Evolutionary conservation across 2,888 invertebrate genomes (phyloP), one percentile per base, ranked within the genome.

Genomic region (Thymelicus lineola): DNA sequence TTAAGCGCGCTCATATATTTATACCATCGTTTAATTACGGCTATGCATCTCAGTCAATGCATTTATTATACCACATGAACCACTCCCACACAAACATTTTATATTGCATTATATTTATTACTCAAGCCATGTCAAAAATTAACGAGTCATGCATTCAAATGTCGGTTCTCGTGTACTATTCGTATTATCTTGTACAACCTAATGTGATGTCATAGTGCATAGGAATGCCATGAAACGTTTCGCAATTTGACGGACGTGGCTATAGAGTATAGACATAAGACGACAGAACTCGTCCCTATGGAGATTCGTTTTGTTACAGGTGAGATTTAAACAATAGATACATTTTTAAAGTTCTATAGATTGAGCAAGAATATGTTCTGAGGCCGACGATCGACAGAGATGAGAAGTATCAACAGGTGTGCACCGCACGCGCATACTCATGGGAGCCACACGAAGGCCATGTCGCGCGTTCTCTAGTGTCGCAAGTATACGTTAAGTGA

Each of bases 131-230:
- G 88, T 90, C 86, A 82, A 75, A 86, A 75, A 86, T 84, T 80
- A 80, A 75, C 84, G 75, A 90, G 88, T 90, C 91, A 90, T 83
- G 81, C 82, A 78, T 77, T 85, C 84, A 85, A 87, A 91, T 88
- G 88, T 86, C 87, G 86, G 86, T 82, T 86, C 88, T 82, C 86
- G 84, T 86, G 87, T 86, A 88, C 86, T 89, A 85, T 89, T 87
- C 88, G 86, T 84, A 87, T 89, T 89, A 88, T 89, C 86, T 90
- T 87, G 86, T 80, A 81, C 76, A 76, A 75, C 77, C 72, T 76
- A 71, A 75, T 81, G 82, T 88, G 87, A 88, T 86, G 90, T 88
- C 90, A 91, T 89, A 89, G 91, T 87, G 87, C 87, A 89, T 80
- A 86, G 84, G 81, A 87, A 87, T 84, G 86, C 85, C 83, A 80